Evolutionary conservation across 2,113 vertebrate genomes (phyloP).

Genomic region (Elgaria multicarinata): DNA sequence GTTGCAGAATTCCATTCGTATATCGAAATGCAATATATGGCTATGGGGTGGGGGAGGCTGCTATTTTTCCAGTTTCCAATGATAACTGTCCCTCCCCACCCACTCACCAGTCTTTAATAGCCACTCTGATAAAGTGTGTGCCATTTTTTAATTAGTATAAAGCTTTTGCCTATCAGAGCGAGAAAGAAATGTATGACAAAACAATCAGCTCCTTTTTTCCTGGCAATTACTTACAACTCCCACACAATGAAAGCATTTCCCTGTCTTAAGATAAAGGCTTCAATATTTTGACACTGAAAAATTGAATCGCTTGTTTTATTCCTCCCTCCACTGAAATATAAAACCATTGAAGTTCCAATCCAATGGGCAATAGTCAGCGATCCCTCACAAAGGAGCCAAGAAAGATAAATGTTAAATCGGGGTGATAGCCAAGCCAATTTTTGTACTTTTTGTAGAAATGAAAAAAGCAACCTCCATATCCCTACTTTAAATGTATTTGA

Average conservation of each 20-base stretch:
- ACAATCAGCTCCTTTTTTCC: not conserved
- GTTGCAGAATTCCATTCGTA: not conserved
- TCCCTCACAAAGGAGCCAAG: constrained; percentile 33
- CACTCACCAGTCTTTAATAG: not conserved
- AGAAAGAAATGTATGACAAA: not conserved
- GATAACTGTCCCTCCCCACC: not conserved
- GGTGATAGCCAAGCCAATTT: constrained; percentile 17
- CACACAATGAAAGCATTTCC: not conserved
- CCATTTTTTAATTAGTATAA: not conserved
- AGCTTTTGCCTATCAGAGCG: not conserved
- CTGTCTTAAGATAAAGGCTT: constrained; percentile 1
- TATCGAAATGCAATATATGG: not conserved
- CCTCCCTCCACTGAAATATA: constrained; percentile 9
- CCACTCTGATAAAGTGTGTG: not conserved
- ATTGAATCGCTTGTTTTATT: not conserved
- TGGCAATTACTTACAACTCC: not conserved
- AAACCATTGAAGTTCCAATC: constrained; percentile 22
- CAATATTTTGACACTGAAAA: constrained; percentile 24
- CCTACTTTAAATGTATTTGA: constrained; percentile 36
- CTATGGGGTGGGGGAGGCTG: not conserved
- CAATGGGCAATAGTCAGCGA: constrained; percentile 19
- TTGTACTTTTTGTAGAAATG: constrained; percentile 10
- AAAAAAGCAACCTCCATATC: constrained; percentile 49
- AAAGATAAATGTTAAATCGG: constrained; percentile 33
- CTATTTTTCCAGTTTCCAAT: not conserved